Conservation (phyloP, 2,888 invertebrate species). For the Cataglyphis albicans region DNA sequence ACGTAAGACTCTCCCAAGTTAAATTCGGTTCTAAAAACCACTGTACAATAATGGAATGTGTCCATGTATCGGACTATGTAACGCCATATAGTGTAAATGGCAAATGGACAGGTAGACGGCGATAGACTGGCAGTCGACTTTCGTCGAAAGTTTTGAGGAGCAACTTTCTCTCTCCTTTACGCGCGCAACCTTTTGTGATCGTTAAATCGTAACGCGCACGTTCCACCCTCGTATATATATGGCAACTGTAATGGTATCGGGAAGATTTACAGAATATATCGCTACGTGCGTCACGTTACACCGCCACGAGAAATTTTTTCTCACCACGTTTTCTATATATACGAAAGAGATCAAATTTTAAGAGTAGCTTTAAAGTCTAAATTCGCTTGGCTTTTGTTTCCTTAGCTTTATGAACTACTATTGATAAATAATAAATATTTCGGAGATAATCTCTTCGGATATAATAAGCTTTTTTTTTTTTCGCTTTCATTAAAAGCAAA, state of each 20-base stretch:
- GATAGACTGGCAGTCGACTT: slow-evolving; percentile 23
- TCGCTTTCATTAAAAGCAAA: neutral
- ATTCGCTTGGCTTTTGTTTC: neutral
- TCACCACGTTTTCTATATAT: slow-evolving; percentile 9
- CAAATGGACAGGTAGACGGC: slow-evolving; percentile 46
- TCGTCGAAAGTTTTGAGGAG: slow-evolving; percentile 47
- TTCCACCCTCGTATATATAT: slow-evolving; percentile 18
- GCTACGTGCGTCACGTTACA: slow-evolving; percentile 42
- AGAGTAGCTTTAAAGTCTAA: slow-evolving; percentile 36
- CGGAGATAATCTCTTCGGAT: neutral
- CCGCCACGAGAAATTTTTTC: slow-evolving; percentile 30
- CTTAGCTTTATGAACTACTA: slow-evolving; percentile 18
- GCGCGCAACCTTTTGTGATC: slow-evolving; percentile 36
- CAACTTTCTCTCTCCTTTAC: slow-evolving; percentile 42
- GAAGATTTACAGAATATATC: slow-evolving; percentile 50
- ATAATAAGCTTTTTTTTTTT: neutral
- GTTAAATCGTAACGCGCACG: slow-evolving; percentile 23
- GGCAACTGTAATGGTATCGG: slow-evolving; percentile 42
- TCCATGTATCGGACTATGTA: slow-evolving; percentile 40
- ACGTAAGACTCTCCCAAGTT: slow-evolving; percentile 46
- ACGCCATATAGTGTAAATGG: neutral
- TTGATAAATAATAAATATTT: slow-evolving; percentile 11
- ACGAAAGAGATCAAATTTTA: slow-evolving; percentile 48
- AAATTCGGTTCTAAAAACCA: slow-evolving; percentile 46
- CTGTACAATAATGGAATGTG: slow-evolving; percentile 58